Conservation (phyloP, 2,797 vertebrate genomes). For the Chaunax sp. region DNA sequence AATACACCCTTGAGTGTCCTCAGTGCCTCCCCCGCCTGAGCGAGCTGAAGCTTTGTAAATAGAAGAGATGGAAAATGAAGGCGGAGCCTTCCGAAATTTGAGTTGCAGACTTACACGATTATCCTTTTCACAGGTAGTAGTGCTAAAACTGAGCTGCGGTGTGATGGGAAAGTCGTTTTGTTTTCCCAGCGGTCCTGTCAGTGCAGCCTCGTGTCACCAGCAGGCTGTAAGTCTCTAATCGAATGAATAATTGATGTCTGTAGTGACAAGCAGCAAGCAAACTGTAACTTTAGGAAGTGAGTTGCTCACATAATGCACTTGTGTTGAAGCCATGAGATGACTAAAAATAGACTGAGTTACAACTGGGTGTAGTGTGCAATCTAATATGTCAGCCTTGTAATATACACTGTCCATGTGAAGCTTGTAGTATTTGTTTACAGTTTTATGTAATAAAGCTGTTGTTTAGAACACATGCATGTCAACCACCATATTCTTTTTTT, state of each 20-base stretch:
- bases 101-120: slow-evolving; percentile 16
- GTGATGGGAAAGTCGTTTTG: background rate
- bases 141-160: background rate
- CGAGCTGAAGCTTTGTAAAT: slow-evolving; percentile 21
- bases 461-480: background rate
- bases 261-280: slow-evolving; percentile 12
- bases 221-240: slow-evolving; percentile 12
- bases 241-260: slow-evolving; percentile 60
- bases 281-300: slow-evolving; percentile 32
- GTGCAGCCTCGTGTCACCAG: slow-evolving; percentile 9
- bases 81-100: slow-evolving; percentile 12
- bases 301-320: slow-evolving; percentile 5
- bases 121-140: slow-evolving; percentile 38
- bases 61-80: slow-evolving; percentile 20
- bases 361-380: background rate
- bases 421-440: background rate
- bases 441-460: background rate
- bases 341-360: background rate
- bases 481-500: background rate
- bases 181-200: slow-evolving; percentile 16
- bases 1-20: slow-evolving; percentile 37
- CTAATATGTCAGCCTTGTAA: background rate
- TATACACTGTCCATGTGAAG: background rate
- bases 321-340: background rate
- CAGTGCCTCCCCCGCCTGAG: background rate